These are phyloP conservation scores for Diarsia mendica DNA, from an alignment of 2,888 invertebrate species.

Conservation along the genomic window DNA sequence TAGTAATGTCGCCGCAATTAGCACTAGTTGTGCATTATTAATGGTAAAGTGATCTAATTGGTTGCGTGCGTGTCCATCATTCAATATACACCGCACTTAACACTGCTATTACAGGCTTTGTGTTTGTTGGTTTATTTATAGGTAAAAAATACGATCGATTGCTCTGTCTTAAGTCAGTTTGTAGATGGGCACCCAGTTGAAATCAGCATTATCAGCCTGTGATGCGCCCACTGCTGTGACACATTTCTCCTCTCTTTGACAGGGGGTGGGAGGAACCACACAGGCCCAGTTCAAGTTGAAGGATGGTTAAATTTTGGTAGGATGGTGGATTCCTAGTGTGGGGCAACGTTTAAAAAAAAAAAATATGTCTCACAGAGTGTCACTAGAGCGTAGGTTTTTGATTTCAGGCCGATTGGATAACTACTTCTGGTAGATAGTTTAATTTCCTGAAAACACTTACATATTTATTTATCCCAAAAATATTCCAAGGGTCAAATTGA, in stretches of 20 bases:
- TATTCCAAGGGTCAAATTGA: neutral
- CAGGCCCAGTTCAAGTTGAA: neutral
- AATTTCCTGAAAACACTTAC: neutral
- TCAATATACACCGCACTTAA: constrained; percentile 15
- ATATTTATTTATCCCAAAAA: neutral
- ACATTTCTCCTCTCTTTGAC: neutral
- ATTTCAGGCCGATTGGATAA: neutral
- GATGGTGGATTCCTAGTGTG: no score
- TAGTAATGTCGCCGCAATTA: constrained; percentile 39
- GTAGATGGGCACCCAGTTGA: neutral
- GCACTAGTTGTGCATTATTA: constrained; percentile 34
- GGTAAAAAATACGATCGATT: neutral
- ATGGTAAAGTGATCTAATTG: constrained; percentile 10
- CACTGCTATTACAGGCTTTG: neutral
- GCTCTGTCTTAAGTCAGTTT: no score
- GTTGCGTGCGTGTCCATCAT: constrained; percentile 10
- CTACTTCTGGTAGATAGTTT: neutral
- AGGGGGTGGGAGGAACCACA: neutral
- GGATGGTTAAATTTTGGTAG: no score
- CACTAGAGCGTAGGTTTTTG: neutral
- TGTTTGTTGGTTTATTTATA: neutral
- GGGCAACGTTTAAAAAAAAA: no score
- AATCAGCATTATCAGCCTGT: neutral
- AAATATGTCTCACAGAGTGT: no score
- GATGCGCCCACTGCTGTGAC: neutral